phyloP scores from a whole-genome alignment of 1,140 invertebrate species.

The Heliconius nattereri region DNA sequence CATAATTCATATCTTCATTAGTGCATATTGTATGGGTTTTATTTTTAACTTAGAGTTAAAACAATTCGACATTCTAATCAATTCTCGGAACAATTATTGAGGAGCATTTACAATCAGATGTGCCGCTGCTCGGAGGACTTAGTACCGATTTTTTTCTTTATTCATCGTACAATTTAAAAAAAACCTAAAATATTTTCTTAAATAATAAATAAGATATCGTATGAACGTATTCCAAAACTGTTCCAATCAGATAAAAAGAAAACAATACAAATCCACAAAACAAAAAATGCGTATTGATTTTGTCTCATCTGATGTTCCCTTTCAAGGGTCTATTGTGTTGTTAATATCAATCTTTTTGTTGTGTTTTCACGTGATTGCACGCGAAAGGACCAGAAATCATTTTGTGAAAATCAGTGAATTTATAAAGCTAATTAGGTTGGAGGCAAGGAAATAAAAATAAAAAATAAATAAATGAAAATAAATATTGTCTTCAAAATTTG shows the following conservation, averaged over 20 bases:
- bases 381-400: neutral
- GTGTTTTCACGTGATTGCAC: slow-evolving; percentile 17
- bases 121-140: too few relatives aligned
- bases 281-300: slow-evolving; percentile 43
- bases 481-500: too few relatives aligned
- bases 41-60: too few relatives aligned
- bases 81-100: too few relatives aligned
- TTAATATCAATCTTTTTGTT: slow-evolving; percentile 32
- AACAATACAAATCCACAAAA: slow-evolving; percentile 41
- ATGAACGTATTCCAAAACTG: slow-evolving; percentile 26
- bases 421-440: neutral
- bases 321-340: slow-evolving; percentile 34
- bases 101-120: neutral
- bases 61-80: too few relatives aligned
- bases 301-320: slow-evolving; percentile 39
- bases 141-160: too few relatives aligned
- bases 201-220: neutral
- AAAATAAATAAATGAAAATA: too few relatives aligned
- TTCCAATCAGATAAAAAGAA: slow-evolving; percentile 36
- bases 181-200: too few relatives aligned
- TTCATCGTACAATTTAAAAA: too few relatives aligned
- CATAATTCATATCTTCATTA: too few relatives aligned
- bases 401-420: neutral
- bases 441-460: too few relatives aligned
- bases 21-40: too few relatives aligned